A percentile compares a stretch with the other conserved stretches of the same genome.
phyloP scores from a whole-genome alignment of 2,888 invertebrate species.

The Calameuta pallipes region DNA sequence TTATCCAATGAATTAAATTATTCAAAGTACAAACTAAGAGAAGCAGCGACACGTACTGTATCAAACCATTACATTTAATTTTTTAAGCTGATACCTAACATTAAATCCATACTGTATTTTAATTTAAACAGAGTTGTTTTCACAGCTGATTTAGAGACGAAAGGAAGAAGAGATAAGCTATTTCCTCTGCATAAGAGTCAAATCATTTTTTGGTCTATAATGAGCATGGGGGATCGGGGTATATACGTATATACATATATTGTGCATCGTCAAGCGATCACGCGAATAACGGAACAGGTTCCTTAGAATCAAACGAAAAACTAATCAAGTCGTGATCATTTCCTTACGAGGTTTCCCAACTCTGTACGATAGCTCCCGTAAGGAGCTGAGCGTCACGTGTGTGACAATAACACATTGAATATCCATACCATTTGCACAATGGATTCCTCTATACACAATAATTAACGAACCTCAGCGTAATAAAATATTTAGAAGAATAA shows the following conservation, averaged over 20 bases:
- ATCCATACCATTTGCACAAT: neutral
- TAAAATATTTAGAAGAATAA: slow-evolving; percentile 23
- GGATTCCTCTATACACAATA: slow-evolving; percentile 5
- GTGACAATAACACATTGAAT: neutral
- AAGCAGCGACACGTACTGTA: neutral
- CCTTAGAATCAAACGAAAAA: neutral
- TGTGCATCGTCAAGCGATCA: neutral
- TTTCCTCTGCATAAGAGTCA: neutral
- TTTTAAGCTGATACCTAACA: neutral
- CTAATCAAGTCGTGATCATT: neutral
- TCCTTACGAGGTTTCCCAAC: neutral
- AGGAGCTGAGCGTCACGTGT: neutral
- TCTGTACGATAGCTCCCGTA: neutral
- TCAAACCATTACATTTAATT: neutral
- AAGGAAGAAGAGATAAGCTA: neutral
- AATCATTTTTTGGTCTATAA: neutral
- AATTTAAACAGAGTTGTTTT: neutral
- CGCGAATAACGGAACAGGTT: neutral
- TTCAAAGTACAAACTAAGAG: neutral
- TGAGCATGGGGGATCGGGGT: neutral
- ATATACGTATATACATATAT: neutral
- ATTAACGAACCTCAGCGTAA: slow-evolving; percentile 30
- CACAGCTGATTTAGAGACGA: neutral
- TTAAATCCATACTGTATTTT: neutral
- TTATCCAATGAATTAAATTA: neutral